Conservation (phyloP, 2,113 vertebrate genomes). For the Cyanistes caeruleus region DNA sequence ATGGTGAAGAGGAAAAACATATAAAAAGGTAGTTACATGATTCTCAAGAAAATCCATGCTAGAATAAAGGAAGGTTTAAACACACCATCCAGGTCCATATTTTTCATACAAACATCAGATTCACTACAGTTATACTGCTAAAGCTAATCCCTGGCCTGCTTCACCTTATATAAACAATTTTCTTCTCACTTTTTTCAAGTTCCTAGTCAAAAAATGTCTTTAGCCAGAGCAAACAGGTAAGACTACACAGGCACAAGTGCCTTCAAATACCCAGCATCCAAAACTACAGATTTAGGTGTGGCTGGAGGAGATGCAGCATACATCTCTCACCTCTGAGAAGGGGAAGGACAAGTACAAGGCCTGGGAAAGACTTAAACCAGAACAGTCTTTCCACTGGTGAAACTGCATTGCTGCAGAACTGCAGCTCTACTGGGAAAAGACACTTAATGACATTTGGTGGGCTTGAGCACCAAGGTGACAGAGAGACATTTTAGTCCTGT, state of each 20-base stretch:
- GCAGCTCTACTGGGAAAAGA: background rate
- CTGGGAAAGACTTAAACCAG: background rate
- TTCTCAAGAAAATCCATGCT: background rate
- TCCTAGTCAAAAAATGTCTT: background rate
- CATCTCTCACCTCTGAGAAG: background rate
- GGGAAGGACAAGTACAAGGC: background rate
- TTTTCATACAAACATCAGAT: background rate
- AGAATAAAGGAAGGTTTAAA: background rate
- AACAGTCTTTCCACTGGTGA: background rate
- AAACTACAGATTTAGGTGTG: background rate
- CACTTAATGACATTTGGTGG: background rate
- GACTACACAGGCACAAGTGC: background rate
- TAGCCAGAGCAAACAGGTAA: background rate
- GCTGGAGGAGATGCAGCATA: background rate
- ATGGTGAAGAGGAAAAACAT: background rate
- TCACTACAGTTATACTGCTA: background rate
- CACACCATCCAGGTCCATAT: background rate
- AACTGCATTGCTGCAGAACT: background rate
- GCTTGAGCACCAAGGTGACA: background rate
- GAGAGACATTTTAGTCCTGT: background rate
- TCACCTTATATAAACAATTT: background rate
- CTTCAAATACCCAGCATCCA: background rate
- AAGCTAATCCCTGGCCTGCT: background rate
- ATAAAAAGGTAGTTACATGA: background rate
- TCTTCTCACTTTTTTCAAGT: background rate